phyloP scores from a whole-genome alignment of 2,888 invertebrate genomes.

The Hypomecis atomaria region DNA sequence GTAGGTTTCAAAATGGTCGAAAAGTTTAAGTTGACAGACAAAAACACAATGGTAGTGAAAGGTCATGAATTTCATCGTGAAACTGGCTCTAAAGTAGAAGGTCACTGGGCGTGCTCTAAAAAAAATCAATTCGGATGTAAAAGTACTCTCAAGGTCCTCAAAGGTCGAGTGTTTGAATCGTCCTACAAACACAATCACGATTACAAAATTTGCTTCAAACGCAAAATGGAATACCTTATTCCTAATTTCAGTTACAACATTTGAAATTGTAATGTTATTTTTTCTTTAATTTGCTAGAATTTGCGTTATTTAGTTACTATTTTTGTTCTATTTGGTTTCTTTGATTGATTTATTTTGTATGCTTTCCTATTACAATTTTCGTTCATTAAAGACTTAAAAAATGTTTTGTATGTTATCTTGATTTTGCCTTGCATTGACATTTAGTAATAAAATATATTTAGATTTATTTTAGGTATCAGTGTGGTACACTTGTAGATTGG shows the following conservation, averaged over 20 bases:
- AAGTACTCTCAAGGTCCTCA: constrained; percentile 7
- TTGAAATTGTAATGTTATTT: background rate
- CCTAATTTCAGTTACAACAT: constrained; percentile 1
- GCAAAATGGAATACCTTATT: constrained; percentile 5
- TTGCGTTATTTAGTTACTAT: background rate
- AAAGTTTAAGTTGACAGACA: constrained; percentile 7
- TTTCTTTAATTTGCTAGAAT: background rate
- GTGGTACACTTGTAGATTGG: too few species aligned
- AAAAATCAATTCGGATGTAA: constrained; percentile 13
- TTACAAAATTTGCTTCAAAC: constrained; percentile 8
- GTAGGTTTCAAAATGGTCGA: constrained; percentile 6
- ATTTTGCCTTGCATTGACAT: too few species aligned
- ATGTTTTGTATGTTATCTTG: background rate
- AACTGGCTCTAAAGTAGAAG: constrained; percentile 1
- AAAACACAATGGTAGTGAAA: constrained; percentile 4
- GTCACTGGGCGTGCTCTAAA: constrained; percentile 22
- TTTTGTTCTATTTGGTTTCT: background rate
- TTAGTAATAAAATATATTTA: too few species aligned
- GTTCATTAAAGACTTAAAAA: background rate
- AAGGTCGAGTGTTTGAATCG: background rate
- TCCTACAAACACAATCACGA: constrained; percentile 16
- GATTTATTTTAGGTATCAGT: too few species aligned
- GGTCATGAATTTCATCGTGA: constrained; percentile 11
- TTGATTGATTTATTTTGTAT: background rate
- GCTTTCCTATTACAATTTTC: background rate